Evolutionary conservation across 2,888 invertebrate genomes (phyloP).

Genomic region (Petrophora chlorosata): DNA sequence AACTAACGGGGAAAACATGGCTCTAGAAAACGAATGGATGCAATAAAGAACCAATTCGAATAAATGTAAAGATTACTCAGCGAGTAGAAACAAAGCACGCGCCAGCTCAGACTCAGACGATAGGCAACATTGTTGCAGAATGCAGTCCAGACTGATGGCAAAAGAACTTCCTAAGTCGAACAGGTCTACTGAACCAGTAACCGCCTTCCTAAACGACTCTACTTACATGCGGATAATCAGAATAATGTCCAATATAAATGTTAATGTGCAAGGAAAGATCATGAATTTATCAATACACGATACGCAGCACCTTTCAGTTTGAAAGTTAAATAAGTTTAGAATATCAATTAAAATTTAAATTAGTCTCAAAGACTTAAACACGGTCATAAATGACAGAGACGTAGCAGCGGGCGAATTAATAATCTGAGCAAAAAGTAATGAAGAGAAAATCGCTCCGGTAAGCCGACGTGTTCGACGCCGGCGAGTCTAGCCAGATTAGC

Average conservation of each 20-base stretch:
- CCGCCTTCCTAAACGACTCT: conserved; percentile 22
- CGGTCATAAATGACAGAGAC: conserved; percentile 22
- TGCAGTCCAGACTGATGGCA: conserved; percentile 15
- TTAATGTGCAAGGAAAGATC: conserved; percentile 21
- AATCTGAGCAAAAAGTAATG: conserved; percentile 31
- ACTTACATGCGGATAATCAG: conserved; percentile 22
- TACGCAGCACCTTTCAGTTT: conserved; percentile 8
- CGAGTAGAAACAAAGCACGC: conserved; percentile 37
- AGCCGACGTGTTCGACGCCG: conserved; percentile 48
- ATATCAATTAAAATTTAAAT: conserved; percentile 10
- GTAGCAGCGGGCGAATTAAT: conserved; percentile 10
- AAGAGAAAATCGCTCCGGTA: conserved; percentile 32
- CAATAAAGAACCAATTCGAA: conserved; percentile 51
- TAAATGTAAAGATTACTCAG: conserved; percentile 39
- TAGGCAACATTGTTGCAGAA: conserved; percentile 33
- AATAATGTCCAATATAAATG: conserved; percentile 20
- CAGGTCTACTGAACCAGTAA: conserved; percentile 31
- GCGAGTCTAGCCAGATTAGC: conserved; percentile 46
- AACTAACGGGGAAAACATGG: conserved; percentile 57
- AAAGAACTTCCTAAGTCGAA: conserved; percentile 29
- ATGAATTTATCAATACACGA: conserved; percentile 1
- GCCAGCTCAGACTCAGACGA: conserved; percentile 29
- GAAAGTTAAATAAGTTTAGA: conserved; percentile 1
- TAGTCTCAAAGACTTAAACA: conserved; percentile 3
- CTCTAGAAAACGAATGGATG: conserved; percentile 52